phyloP scores from a whole-genome alignment of 2,797 vertebrate genomes.

The Borostomias antarcticus region DNA sequence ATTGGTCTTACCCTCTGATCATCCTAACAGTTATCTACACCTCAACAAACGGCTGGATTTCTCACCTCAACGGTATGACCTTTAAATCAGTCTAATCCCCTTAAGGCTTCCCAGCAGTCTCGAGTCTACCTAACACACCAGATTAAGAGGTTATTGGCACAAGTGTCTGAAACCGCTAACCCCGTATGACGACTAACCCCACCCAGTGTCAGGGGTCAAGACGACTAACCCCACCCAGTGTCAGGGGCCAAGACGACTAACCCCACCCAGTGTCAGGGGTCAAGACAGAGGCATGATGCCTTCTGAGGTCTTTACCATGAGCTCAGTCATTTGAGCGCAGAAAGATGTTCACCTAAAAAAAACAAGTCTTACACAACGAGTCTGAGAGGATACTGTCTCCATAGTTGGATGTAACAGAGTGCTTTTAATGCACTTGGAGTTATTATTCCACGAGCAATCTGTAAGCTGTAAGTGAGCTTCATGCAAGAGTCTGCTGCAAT shows the following conservation, averaged over 20 bases:
- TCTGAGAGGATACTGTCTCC: neutral
- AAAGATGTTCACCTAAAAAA: neutral
- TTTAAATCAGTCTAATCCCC: slow-evolving; percentile 57
- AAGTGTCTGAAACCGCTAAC: neutral
- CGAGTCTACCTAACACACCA: slow-evolving; percentile 38
- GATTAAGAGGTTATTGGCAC: slow-evolving; percentile 38
- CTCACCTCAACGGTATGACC: slow-evolving; percentile 47
- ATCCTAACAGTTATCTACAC: slow-evolving; percentile 32
- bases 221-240: too few species aligned
- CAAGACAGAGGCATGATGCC: neutral
- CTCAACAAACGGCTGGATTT: slow-evolving; percentile 44
- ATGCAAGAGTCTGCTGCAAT: slow-evolving; percentile 46
- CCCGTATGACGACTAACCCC: too few species aligned
- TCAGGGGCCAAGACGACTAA: too few species aligned
- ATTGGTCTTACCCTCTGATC: neutral
- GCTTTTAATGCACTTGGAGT: slow-evolving; percentile 22
- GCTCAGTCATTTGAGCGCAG: slow-evolving; percentile 3
- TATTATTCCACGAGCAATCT: slow-evolving; percentile 37
- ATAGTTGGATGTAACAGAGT: neutral
- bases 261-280: neutral
- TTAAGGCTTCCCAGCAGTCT: slow-evolving; percentile 37
- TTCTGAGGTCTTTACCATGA: neutral
- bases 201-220: too few species aligned
- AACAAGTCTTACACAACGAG: neutral
- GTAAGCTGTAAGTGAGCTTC: slow-evolving; percentile 46